Conservation (phyloP, 2,797 vertebrate genomes). For the Thripadectes ignobilis region DNA sequence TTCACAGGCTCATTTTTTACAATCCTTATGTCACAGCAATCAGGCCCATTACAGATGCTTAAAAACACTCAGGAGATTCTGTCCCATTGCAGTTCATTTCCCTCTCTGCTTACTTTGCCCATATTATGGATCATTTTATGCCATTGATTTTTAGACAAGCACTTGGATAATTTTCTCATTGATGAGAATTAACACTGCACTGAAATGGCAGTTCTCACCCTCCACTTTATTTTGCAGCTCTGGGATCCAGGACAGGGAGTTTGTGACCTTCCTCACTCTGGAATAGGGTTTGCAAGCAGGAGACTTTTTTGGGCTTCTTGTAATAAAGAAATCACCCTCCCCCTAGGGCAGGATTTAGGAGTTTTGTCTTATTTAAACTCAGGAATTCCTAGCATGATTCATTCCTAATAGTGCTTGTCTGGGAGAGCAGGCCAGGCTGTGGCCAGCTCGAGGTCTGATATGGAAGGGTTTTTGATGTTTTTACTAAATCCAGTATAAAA, state of each 20-base stretch:
- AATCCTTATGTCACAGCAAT: neutral
- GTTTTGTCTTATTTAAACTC: conserved; percentile 1
- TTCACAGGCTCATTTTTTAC: neutral
- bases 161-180: neutral
- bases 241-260: neutral
- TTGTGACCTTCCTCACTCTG: neutral
- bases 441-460: neutral
- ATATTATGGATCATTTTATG: neutral
- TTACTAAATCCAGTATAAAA: neutral
- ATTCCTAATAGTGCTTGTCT: neutral
- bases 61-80: neutral
- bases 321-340: neutral
- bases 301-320: neutral
- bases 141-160: neutral
- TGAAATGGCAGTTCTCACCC: neutral
- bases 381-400: neutral
- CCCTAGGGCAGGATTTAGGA: neutral
- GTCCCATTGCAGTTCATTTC: neutral
- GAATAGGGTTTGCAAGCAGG: neutral
- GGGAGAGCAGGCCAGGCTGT: neutral
- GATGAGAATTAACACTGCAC: neutral
- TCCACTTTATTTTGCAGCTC: neutral
- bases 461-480: neutral
- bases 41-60: neutral
- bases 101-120: neutral